Base-by-base conservation (phyloP, 2,888 invertebrate species). In the Sisyra terminalis region DNA sequence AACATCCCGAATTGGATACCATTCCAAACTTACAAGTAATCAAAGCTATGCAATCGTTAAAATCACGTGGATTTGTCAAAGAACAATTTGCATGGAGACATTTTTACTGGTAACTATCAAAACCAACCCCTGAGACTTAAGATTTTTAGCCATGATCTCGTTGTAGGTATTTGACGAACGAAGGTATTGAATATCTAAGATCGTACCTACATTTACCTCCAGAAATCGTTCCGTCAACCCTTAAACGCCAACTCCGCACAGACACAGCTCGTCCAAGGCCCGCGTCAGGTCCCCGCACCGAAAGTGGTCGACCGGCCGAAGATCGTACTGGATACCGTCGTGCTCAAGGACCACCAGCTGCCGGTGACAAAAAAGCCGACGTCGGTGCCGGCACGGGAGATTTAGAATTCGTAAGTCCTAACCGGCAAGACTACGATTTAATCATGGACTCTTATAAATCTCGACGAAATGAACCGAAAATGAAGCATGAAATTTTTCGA, bases 71-170 rank as follows among this genome's bases (percentile, higher is more conserved):
- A 46, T 87, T 81, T 57, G 98, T 98, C n/a, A 90, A 87, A 64
- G 97, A 98, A 72, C 97, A 98, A 67, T 98, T 98, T 65, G 96
- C 97, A 3, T 99, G 98, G 98, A 80, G 97, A 57, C 97, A 98
- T 64, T 98, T 88, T 58, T 99, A 99, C 65, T 99, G 97, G 96
- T 78, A 63, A 61, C 65, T 55, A 35, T 16, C 5, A 35, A 13
- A 35, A 35, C 13, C 13, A 35, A 3, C 8, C 14, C 8, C 8
- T n/a, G 2, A 30, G 11, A 3, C 31, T 10, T 3, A n/a, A 34
- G 9, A n/a, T 8, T 14, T 34, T 34, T 2, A 14, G 15, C 34
- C 9, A 34, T 14, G 15, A 34, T 35, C 9, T 1, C 13, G 6
- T 54, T 53, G 42, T 50, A 75, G 75, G 75, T 93, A 92, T 66